Conservation (phyloP, 2,113 vertebrate species). For the Tachysurus fulvidraco region DNA sequence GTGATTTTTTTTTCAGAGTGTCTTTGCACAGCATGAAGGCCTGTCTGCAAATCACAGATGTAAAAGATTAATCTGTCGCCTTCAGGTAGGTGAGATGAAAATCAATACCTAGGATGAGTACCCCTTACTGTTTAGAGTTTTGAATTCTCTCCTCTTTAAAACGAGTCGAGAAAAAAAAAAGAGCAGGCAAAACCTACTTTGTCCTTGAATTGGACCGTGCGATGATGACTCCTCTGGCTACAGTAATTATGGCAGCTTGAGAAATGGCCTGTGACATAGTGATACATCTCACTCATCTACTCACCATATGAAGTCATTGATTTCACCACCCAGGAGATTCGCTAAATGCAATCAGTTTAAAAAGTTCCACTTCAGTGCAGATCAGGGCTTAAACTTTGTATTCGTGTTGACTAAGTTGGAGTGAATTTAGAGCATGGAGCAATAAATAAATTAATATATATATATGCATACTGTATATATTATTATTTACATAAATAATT, state of each 20-base stretch:
- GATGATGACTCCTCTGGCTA: slow-evolving; percentile 55
- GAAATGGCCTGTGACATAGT: slow-evolving; percentile 51
- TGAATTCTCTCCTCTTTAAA: slow-evolving; percentile 42
- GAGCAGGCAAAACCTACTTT: slow-evolving; percentile 61
- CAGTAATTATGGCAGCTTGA: slow-evolving; percentile 51
- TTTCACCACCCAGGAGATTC: slow-evolving; percentile 45
- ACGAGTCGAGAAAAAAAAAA: slow-evolving; percentile 49
- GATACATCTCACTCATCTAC: slow-evolving; percentile 51
- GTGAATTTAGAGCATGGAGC: not conserved
- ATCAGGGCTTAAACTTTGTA: not conserved
- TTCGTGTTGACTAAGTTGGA: slow-evolving; percentile 9
- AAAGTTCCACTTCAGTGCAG: slow-evolving; percentile 13
- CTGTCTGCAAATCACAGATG: slow-evolving; percentile 78
- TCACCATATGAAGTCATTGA: slow-evolving; percentile 47
- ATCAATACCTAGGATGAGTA: slow-evolving; percentile 63
- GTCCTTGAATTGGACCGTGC: slow-evolving; percentile 69
- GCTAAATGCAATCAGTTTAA: slow-evolving; percentile 37
- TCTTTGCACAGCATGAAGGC: slow-evolving; percentile 78
- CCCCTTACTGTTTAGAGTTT: slow-evolving; percentile 67
- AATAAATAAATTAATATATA: not conserved
- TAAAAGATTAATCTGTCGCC: slow-evolving; percentile 83
- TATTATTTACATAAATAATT: not conserved
- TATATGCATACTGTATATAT: not conserved
- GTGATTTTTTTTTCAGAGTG: slow-evolving; percentile 70
- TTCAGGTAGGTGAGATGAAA: slow-evolving; percentile 79